phyloP scores from a whole-genome alignment of 2,888 invertebrate species.

The Eupithecia tripunctaria region DNA sequence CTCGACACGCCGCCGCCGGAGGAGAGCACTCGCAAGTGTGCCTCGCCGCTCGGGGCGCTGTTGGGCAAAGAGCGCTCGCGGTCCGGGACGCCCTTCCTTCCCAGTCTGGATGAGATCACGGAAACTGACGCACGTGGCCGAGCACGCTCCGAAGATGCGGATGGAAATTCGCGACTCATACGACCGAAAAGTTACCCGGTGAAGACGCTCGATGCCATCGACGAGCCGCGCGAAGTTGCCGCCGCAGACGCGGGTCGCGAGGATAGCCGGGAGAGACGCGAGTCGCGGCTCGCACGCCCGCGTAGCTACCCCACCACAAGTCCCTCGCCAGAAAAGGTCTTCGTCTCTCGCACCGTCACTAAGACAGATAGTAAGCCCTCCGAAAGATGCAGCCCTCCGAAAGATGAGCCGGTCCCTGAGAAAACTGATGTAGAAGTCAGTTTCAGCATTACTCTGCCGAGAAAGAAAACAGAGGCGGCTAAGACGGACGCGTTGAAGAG shows the following conservation, averaged over 20 bases:
- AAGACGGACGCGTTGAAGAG: slow-evolving; percentile 56
- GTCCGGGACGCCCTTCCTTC: slow-evolving; percentile 79
- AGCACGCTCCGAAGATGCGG: slow-evolving; percentile 59
- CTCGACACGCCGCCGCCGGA: slow-evolving; percentile 53
- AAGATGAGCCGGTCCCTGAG: slow-evolving; percentile 53
- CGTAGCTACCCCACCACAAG: slow-evolving; percentile 85
- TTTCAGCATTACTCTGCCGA: slow-evolving; percentile 77
- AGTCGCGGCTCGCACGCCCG: slow-evolving; percentile 82
- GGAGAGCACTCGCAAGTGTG: slow-evolving; percentile 67
- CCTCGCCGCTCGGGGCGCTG: slow-evolving; percentile 68
- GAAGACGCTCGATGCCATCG: slow-evolving; percentile 66
- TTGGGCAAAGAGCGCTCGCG: slow-evolving; percentile 73
- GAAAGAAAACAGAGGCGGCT: slow-evolving; percentile 55
- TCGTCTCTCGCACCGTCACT: slow-evolving; percentile 58
- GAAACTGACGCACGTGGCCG: slow-evolving; percentile 55
- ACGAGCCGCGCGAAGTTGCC: slow-evolving; percentile 59
- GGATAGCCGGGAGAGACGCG: slow-evolving; percentile 60
- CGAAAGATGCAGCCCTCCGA: slow-evolving; percentile 51
- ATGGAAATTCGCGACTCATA: slow-evolving; percentile 73
- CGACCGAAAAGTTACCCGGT: slow-evolving; percentile 86
- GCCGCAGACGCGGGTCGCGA: slow-evolving; percentile 44
- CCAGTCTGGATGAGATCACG: slow-evolving; percentile 80
- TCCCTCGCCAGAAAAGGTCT: slow-evolving; percentile 75
- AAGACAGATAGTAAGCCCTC: slow-evolving; percentile 62
- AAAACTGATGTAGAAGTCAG: slow-evolving; percentile 77